These are phyloP conservation scores for Paradisaea rubra DNA, from an alignment of 2,113 vertebrate species.

Conservation along the genomic window DNA sequence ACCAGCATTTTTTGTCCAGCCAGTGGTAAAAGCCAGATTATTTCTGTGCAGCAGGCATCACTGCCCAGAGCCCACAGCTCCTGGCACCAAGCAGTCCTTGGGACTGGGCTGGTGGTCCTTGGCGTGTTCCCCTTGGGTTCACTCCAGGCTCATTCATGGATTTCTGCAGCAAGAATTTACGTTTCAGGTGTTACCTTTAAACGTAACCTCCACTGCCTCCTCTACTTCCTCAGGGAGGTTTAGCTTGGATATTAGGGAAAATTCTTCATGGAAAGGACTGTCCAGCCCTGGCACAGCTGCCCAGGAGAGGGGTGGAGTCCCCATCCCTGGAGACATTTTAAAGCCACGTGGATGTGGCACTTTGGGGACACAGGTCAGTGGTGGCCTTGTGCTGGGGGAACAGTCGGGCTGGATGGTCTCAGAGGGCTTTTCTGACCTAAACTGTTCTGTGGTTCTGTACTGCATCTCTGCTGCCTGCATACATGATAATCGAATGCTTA, in stretches of 20 bases:
- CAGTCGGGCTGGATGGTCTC: fast-evolving
- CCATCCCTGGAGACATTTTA: neutral
- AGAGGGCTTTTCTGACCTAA: neutral
- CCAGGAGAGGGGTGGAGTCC: neutral
- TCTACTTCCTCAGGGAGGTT: neutral
- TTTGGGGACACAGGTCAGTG: neutral
- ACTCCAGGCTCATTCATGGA: fast-evolving
- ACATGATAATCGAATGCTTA: neutral
- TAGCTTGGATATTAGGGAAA: neutral
- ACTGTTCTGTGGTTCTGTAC: neutral
- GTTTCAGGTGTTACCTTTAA: neutral
- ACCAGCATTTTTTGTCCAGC: neutral
- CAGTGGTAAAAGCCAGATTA: neutral
- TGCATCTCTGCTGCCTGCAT: neutral
- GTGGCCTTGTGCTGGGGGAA: neutral
- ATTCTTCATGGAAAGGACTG: neutral
- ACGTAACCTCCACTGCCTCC: fast-evolving
- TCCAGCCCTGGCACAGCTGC: neutral
- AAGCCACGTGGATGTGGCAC: fast-evolving
- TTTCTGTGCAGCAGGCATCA: neutral
- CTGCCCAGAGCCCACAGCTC: neutral
- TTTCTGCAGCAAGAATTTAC: neutral
- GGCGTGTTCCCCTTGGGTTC: neutral
- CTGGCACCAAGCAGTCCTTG: neutral
- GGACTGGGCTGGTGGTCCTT: neutral